Base-by-base conservation (phyloP, 1,140 invertebrate genomes). In the Heliconius hermathena region DNA sequence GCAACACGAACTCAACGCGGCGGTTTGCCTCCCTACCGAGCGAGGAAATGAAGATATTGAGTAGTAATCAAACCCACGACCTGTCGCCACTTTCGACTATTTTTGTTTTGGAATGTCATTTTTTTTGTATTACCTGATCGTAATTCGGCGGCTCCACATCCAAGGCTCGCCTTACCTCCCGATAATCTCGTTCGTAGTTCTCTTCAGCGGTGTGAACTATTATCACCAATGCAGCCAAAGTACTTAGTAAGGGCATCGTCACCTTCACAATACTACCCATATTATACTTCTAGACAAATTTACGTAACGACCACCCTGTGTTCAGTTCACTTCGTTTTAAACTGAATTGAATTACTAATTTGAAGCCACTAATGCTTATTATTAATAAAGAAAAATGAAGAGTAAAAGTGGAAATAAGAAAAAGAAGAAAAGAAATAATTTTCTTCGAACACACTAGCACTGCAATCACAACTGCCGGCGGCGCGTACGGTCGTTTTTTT, bases 141-240 rank as follows among this genome's bases (percentile, higher is more conserved):
- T 89, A 88, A 76, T 74, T 87, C 2, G 86, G 70, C n/a, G 85
- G 82, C 26, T 79, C 85, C 11, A 87, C 78, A 52, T 92, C 89
- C 83, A 88, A 78, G 36, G 66, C 74, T 71, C 88, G 86, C 66
- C 90, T 80, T 57, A 90, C 76, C 46, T 88, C 89, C 20, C 85
- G 78, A 75, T 88, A 84, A 26, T 89, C 81, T 22, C 74, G 81
- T 26, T 91, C 87, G 41, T 85, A 85, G 33, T 93, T 89, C 74
- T 93, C 91, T 79, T 94, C 93, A 20, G 89, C 91, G 8, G 92
- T 89, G 66, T 93, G 88, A 76, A 91, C 92, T 38, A 94, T 91
- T 60, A 94, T 93, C 75, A 93, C 91, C 85, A 94, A 82, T 73
- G 92, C 93, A 77, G 93, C 93, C 79, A 94, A 86, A 79, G 89